Base-by-base conservation (phyloP, 2,888 invertebrate genomes). In the Strigamia crassipes region DNA sequence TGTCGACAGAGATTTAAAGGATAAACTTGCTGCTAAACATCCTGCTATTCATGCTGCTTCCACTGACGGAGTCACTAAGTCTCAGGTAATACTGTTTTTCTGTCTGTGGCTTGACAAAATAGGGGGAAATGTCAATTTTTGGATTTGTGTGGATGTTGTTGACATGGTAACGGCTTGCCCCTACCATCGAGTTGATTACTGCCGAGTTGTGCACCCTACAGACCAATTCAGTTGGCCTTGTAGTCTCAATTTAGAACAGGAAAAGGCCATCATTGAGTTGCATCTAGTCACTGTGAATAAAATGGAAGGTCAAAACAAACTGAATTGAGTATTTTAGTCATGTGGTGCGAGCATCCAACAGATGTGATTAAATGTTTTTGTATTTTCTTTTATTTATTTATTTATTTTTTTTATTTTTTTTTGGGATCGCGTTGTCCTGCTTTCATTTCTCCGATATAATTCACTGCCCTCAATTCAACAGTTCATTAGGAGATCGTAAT, bases 1-100 rank as follows among this genome's bases (percentile, higher is more conserved):
- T 41, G 82, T 82, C 81, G 42, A 46, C 42, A 46, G 42, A 46
- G 42, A 46, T 46, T 46, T 46, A 46, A 23, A 66, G 15, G 83
- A 81, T 34, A 38, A 78, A 78, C 78, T 61, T 61, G 61, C 61
- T 61, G 61, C 61, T 21, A 61, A 61, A 61, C 61, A 61, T 61
- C 61, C 61, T 18, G 23, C 61, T 5, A 61, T 61, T 18, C 61
- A 61, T 18, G 21, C n/a, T 23, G n/a, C 61, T 1, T 15, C 79
- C 13, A 4, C 46, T 23, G 42, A 61, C 21, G 82, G 56, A 18
- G 56, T 27, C 78, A 27, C 34, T 15, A 66, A 46, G 31, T 46
- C 31, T 46, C 78, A 41, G 38, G 78, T 34, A 38, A 46, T 9
- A 21, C 3, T 61, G 3, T 10, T 18, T 18, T 61, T 61, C 10